Conservation (phyloP, 2,113 vertebrate genomes). For the Eretmochelys imbricata region DNA sequence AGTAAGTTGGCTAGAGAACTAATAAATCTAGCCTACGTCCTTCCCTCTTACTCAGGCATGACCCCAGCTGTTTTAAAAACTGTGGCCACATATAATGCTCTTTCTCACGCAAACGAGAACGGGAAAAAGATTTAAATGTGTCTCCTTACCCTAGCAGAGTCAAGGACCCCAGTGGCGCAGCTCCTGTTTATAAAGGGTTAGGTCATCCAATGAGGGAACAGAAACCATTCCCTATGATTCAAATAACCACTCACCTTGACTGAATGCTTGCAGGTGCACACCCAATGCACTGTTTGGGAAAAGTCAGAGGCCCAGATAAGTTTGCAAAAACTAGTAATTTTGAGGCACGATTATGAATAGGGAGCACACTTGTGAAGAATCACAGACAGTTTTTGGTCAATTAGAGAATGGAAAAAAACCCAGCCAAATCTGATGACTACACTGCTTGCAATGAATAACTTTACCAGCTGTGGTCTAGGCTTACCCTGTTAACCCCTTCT, state of each 20-base stretch:
- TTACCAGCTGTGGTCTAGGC: not conserved
- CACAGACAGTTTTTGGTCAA: not conserved
- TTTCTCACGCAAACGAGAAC: accelerated
- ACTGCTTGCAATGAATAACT: not conserved
- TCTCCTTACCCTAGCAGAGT: not conserved
- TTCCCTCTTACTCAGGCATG: not conserved
- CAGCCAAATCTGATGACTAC: not conserved
- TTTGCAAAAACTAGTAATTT: not conserved
- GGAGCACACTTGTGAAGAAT: not conserved
- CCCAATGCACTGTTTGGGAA: not conserved
- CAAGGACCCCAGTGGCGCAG: accelerated
- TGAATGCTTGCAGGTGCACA: not conserved
- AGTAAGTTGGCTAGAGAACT: not conserved
- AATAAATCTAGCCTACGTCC: not conserved
- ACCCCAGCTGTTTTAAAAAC: not conserved
- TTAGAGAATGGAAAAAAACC: not conserved
- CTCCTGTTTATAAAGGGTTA: not conserved
- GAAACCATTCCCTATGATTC: not conserved
- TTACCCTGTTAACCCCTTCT: not conserved
- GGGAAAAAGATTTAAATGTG: not conserved
- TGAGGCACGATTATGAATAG: not conserved
- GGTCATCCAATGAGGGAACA: not conserved
- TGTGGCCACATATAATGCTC: not conserved
- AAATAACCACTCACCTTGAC: not conserved
- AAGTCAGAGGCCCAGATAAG: not conserved